Percentiles rank a stretch among this genome's conserved stretches.
phyloP scores from a whole-genome alignment of 2,888 invertebrate species.

The Polymixis flavicincta region DNA sequence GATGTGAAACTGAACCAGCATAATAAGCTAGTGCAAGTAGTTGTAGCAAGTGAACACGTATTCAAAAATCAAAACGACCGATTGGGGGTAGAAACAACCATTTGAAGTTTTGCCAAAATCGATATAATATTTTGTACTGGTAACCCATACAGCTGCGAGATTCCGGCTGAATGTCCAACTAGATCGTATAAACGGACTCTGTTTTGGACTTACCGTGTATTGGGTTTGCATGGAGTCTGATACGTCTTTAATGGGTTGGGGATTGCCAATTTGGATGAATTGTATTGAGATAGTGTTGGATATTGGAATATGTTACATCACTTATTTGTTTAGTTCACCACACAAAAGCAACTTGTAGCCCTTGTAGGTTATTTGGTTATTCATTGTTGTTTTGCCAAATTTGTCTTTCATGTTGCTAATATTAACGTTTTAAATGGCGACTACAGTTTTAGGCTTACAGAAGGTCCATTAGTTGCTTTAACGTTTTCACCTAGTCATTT shows the following conservation, averaged over 20 bases:
- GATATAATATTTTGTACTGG: conserved; percentile 32
- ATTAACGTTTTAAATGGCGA: background rate
- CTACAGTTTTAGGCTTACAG: background rate
- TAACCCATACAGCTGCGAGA: conserved; percentile 6
- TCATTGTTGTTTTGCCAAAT: background rate
- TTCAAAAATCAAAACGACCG: conserved; percentile 20
- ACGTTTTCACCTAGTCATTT: conserved; percentile 40
- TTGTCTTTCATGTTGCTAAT: background rate
- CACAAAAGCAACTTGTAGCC: background rate
- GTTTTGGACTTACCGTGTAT: conserved; percentile 17
- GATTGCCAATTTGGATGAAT: background rate
- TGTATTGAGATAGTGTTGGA: background rate
- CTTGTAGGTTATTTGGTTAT: too few relatives aligned
- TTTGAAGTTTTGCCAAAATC: conserved; percentile 61
- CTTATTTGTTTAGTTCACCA: too few relatives aligned
- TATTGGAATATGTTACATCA: background rate
- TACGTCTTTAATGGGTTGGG: background rate
- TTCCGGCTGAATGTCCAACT: conserved; percentile 34
- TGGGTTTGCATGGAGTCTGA: background rate
- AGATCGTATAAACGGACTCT: conserved; percentile 11
- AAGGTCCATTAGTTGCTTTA: conserved; percentile 27
- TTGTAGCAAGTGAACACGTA: conserved; percentile 9
- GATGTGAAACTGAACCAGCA: background rate
- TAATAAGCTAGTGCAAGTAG: background rate
- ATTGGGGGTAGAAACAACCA: conserved; percentile 25